These are phyloP conservation scores for Agrypnus murinus DNA, from an alignment of 2,888 invertebrate genomes.

Conservation along the genomic window DNA sequence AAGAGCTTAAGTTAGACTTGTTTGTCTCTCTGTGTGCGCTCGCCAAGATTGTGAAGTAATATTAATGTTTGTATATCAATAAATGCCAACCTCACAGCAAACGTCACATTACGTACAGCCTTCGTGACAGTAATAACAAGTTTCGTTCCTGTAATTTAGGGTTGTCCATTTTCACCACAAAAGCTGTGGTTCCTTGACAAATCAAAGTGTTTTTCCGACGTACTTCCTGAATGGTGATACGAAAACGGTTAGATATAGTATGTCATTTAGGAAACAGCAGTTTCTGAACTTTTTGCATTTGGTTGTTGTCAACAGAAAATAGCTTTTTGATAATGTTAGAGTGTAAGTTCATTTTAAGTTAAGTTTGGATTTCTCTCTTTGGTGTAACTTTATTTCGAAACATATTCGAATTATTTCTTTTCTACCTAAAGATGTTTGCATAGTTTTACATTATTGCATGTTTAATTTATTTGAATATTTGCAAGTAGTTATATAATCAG, in stretches of 20 bases:
- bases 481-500: too few relatives aligned
- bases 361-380: too few relatives aligned
- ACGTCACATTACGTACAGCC: conserved; percentile 25
- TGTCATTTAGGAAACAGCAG: too few relatives aligned
- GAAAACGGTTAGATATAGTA: neutral
- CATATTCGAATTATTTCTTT: too few relatives aligned
- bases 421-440: too few relatives aligned
- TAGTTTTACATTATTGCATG: too few relatives aligned
- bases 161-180: neutral
- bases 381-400: too few relatives aligned
- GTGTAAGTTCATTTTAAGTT: too few relatives aligned
- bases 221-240: neutral
- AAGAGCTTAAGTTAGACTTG: conserved; percentile 17
- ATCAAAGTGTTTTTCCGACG: conserved; percentile 3
- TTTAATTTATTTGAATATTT: too few relatives aligned
- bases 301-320: neutral
- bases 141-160: conserved; percentile 19
- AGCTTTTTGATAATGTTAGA: too few relatives aligned
- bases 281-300: too few relatives aligned
- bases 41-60: conserved; percentile 25
- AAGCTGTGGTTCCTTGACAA: conserved; percentile 10
- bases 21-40: conserved; percentile 1
- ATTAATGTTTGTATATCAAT: conserved; percentile 33
- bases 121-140: conserved; percentile 37
- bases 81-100: conserved; percentile 24